phyloP scores from a whole-genome alignment of 2,797 vertebrate species.

The Geotrypetes seraphini region DNA sequence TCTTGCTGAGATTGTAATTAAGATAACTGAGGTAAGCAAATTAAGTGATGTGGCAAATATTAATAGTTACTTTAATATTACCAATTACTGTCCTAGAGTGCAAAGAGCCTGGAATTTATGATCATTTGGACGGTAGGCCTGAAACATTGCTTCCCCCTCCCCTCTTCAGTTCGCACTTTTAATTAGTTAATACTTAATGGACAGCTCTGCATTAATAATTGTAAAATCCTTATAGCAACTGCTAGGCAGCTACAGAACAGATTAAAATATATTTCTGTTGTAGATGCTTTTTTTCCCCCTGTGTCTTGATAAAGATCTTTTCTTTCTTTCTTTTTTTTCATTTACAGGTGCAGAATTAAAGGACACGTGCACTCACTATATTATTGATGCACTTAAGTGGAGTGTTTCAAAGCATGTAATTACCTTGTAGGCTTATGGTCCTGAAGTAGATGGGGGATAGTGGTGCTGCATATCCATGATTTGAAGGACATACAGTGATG shows the following conservation, averaged over 20 bases:
- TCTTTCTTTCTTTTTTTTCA: slow-evolving; percentile 33
- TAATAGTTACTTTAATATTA: slow-evolving; percentile 39
- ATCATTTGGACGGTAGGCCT: slow-evolving; percentile 19
- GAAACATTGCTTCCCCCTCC: not conserved
- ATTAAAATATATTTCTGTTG: slow-evolving; percentile 36
- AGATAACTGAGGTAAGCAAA: slow-evolving; percentile 44
- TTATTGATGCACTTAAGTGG: slow-evolving; percentile 86
- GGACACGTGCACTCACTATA: slow-evolving; percentile 70
- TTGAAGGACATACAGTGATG: slow-evolving; percentile 70
- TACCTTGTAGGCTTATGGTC: slow-evolving; percentile 77
- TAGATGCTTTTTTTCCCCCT: slow-evolving; percentile 33
- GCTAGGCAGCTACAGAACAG: slow-evolving; percentile 23
- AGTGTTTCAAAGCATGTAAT: slow-evolving; percentile 84
- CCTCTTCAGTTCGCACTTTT: not conserved
- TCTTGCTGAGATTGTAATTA: slow-evolving; percentile 49
- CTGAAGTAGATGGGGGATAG: slow-evolving; percentile 79
- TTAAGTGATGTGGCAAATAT: slow-evolving; percentile 37
- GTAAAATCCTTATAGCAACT: slow-evolving; percentile 13
- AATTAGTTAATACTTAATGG: slow-evolving; percentile 29
- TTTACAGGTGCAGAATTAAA: slow-evolving; percentile 78
- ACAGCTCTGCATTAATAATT: slow-evolving; percentile 21
- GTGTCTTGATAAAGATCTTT: slow-evolving; percentile 40
- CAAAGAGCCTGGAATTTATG: slow-evolving; percentile 27
- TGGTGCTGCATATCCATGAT: slow-evolving; percentile 76
- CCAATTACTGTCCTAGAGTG: slow-evolving; percentile 40